Conservation (phyloP, 2,888 invertebrate species). For the Chymomyza procnemis region DNA sequence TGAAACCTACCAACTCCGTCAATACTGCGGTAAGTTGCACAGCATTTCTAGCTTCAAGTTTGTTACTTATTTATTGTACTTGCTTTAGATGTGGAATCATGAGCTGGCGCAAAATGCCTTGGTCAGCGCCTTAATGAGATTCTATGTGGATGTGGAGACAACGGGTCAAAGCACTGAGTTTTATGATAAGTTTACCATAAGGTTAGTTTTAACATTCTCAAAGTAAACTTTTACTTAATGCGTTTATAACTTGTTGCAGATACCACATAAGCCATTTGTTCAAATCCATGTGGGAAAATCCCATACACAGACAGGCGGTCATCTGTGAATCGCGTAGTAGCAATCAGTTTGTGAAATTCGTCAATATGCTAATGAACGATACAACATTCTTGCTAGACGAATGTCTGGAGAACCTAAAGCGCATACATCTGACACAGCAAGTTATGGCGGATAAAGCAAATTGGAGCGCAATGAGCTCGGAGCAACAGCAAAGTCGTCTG, state of each 20-base stretch:
- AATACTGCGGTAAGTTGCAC: slow-evolving; percentile 70
- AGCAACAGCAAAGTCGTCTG: slow-evolving; percentile 86
- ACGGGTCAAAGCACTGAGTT: slow-evolving; percentile 99
- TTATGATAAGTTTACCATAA: slow-evolving; percentile 99
- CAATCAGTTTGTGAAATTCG: slow-evolving; percentile 96
- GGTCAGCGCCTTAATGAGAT: slow-evolving; percentile 96
- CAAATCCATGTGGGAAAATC: slow-evolving; percentile 96
- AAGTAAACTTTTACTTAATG: too few relatives aligned
- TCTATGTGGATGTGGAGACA: slow-evolving; percentile 98
- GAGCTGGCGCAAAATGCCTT: slow-evolving; percentile 89
- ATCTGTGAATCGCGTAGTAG: slow-evolving; percentile 94
- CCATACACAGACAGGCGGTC: slow-evolving; percentile 90
- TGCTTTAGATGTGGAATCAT: slow-evolving; percentile 91
- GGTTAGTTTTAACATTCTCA: too few relatives aligned
- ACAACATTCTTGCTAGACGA: slow-evolving; percentile 98
- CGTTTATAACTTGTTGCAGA: slow-evolving; percentile 63
- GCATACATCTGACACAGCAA: slow-evolving; percentile 88
- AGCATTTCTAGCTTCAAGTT: background rate
- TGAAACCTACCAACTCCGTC: slow-evolving; percentile 81
- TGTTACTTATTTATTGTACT: slow-evolving; percentile 75
- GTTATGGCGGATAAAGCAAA: slow-evolving; percentile 84
- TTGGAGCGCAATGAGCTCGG: slow-evolving; percentile 84
- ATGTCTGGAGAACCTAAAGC: slow-evolving; percentile 93
- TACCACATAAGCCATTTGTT: slow-evolving; percentile 98
- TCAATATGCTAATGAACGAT: slow-evolving; percentile 98